These are phyloP conservation scores for Macrobrachium nipponense DNA, from an alignment of 1,140 invertebrate genomes.

Conservation along the genomic window DNA sequence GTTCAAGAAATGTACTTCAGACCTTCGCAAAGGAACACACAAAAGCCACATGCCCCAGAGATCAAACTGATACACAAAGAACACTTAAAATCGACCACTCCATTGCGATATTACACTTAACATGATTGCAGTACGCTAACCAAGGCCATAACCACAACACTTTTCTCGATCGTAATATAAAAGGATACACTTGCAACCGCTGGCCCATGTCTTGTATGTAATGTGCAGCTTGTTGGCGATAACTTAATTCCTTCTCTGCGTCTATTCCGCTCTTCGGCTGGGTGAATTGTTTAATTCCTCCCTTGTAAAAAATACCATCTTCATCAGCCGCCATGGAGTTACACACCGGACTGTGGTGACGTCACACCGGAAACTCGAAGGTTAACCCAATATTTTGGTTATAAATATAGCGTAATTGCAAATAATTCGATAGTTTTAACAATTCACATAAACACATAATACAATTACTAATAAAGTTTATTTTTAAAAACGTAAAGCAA, in stretches of 20 bases:
- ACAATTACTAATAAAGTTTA: no score
- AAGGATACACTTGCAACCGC: conserved; percentile 86
- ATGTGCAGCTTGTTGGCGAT: conserved; percentile 95
- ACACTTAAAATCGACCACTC: neutral
- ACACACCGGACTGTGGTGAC: conserved; percentile 62
- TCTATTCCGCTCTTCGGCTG: conserved; percentile 89
- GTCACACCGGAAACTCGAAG: conserved; percentile 52
- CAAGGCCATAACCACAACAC: conserved; percentile 30
- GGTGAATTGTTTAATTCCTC: conserved; percentile 89
- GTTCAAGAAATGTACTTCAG: neutral
- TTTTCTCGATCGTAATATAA: conserved; percentile 64
- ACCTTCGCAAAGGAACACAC: neutral
- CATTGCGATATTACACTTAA: conserved; percentile 18
- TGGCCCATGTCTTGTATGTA: conserved; percentile 99
- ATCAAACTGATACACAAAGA: neutral
- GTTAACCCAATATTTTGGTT: conserved; percentile 43
- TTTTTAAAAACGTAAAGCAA: no score
- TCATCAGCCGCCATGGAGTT: conserved; percentile 63
- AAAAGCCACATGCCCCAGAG: neutral
- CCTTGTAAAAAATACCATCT: conserved; percentile 94
- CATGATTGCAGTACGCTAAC: conserved; percentile 23
- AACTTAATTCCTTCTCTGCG: conserved; percentile 90
- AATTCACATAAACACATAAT: no score
- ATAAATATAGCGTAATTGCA: neutral
- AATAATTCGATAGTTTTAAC: neutral